Conservation (phyloP, 2,888 invertebrate genomes). For the Creontiades dilutus region DNA sequence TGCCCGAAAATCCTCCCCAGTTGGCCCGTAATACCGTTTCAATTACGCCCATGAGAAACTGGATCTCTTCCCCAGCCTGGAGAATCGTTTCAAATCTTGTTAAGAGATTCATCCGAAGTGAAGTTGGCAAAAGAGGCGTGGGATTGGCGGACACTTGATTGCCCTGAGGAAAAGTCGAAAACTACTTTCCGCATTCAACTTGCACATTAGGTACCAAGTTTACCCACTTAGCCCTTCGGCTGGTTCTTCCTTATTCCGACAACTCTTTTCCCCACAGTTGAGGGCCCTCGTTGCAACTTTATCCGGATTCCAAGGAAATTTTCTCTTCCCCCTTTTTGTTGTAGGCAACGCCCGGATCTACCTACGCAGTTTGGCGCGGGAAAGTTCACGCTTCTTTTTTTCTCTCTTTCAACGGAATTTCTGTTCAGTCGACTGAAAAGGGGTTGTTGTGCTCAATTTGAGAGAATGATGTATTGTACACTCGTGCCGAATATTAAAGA, state of each 20-base stretch:
- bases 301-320: constrained; percentile 30
- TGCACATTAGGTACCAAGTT: constrained; percentile 65
- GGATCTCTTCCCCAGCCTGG: not conserved
- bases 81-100: constrained; percentile 29
- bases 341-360: not conserved
- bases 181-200: constrained; percentile 46
- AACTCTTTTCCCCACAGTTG: constrained; percentile 31
- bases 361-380: not conserved
- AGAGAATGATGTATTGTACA: not conserved
- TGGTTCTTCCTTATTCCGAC: constrained; percentile 56
- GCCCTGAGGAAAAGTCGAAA: constrained; percentile 50
- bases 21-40: too few species aligned
- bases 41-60: not conserved
- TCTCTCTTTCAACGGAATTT: not conserved
- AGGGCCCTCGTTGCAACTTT: constrained; percentile 24
- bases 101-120: constrained; percentile 39
- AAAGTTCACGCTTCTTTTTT: not conserved
- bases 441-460: not conserved
- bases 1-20: too few species aligned
- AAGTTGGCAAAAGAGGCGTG: constrained; percentile 59
- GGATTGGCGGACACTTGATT: constrained; percentile 66
- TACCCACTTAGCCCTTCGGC: constrained; percentile 53
- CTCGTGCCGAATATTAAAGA: not conserved
- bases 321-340: not conserved
- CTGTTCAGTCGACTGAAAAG: constrained; percentile 5